Evolutionary conservation across 2,113 vertebrate genomes (phyloP), one percentile per base, ranked within the genome.

Genomic region (Aramus guarauna): DNA sequence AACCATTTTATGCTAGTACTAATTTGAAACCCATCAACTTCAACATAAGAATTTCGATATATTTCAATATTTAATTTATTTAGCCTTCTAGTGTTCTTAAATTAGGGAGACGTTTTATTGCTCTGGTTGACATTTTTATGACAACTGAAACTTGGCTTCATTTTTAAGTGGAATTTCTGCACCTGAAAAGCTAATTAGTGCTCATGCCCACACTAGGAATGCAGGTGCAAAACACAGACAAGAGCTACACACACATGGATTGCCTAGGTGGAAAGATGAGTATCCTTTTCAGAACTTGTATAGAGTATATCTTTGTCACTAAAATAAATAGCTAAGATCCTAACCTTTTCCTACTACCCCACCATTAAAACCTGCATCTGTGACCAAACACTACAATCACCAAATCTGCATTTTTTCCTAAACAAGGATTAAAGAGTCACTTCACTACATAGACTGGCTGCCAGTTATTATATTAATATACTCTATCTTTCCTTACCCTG

Each of bases 1-100:
- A 36, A 81, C 63, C 52, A 76, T 55, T 90, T 95, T 69, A 95
- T 66, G 53, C 29, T 50, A 20, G 53, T 2, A 55, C 26, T 94
- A 84, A 94, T 66, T 95, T 94, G 53, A 82, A 85, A 79, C 43
- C 48, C 45, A 69, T 87, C 83, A 84, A 34, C 17, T 72, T 81
- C 88, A 92, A 69, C 36, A 3, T 27, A 68, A 81, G 68, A 72
- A 66, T 62, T 79, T 56, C 76, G 78, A 10, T 48, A 6, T 71
- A 68, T 79, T 97, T 79, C 69, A 82, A 11, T 90, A 91, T 67
- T 97, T 93, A 80, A 96, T 94, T 96, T 81, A 84, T 96, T 91
- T 92, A 88, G 85, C 75, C 73, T 96, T 81, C 88, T 14, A 71
- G 72, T 77, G 66, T 94, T 85, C 80, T 73, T 92, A 86, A 96